A percentile compares a stretch with the other conserved stretches of the same genome.
These are phyloP conservation scores for Phocoena phocoena DNA, from an alignment of 2,113 vertebrate species.

Conservation along the genomic window DNA sequence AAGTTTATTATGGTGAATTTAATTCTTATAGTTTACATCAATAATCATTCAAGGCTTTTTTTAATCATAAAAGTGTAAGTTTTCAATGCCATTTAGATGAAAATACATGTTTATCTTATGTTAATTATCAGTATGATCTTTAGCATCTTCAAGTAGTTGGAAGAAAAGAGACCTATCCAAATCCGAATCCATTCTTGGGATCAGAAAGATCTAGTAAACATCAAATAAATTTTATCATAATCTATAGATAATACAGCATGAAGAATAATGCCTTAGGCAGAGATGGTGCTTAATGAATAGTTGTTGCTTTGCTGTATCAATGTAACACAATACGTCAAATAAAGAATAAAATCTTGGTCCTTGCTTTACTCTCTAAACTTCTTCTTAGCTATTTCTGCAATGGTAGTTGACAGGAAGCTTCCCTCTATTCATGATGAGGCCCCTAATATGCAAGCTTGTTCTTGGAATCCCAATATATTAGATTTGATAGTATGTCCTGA, in stretches of 20 bases:
- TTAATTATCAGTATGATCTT: not conserved
- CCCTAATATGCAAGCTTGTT: not conserved
- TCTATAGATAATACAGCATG: not conserved
- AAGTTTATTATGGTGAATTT: not conserved
- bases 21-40: not conserved
- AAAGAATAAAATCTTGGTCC: not conserved
- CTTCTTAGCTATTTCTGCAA: not conserved
- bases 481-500: not conserved
- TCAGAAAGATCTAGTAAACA: not conserved
- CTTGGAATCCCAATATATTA: not conserved
- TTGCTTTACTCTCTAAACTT: not conserved
- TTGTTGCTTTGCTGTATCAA: not conserved
- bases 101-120: not conserved
- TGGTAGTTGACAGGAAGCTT: not conserved
- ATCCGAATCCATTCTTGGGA: not conserved
- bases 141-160: not conserved
- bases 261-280: not conserved
- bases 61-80: not conserved
- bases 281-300: not conserved
- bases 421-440: not conserved
- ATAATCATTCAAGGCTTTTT: not conserved
- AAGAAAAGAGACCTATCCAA: not conserved
- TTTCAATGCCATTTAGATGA: slow-evolving; percentile 1
- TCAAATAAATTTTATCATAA: not conserved
- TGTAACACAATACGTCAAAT: not conserved